These are phyloP conservation scores for Patella caerulea DNA, from an alignment of 2,888 invertebrate genomes.

Conservation along the genomic window DNA sequence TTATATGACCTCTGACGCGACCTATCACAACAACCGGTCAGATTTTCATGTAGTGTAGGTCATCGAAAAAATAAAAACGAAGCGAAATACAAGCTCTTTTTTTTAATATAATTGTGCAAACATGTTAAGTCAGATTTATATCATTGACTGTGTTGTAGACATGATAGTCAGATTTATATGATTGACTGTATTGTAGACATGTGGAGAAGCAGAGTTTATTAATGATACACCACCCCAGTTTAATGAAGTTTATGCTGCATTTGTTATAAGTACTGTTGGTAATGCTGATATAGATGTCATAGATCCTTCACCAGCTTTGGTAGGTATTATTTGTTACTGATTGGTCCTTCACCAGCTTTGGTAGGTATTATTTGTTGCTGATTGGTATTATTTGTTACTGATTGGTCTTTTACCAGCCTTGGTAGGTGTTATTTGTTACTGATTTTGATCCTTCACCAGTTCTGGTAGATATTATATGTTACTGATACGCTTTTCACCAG, in stretches of 20 bases:
- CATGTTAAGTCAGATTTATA: too few relatives aligned
- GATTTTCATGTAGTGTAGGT: too few relatives aligned
- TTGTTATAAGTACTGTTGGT: slow-evolving; percentile 78
- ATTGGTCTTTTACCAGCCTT: too few relatives aligned
- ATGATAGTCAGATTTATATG: slow-evolving; percentile 16
- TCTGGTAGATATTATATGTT: background rate
- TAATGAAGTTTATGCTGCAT: slow-evolving; percentile 81
- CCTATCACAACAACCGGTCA: too few relatives aligned
- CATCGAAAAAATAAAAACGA: too few relatives aligned
- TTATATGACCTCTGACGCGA: too few relatives aligned
- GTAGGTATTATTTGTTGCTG: background rate
- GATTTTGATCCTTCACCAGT: too few relatives aligned
- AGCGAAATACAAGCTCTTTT: too few relatives aligned
- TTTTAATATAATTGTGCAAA: too few relatives aligned
- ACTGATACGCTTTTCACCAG: slow-evolving; percentile 18
- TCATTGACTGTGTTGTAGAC: slow-evolving; percentile 41
- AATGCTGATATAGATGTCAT: slow-evolving; percentile 77
- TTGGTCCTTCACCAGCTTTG: slow-evolving; percentile 58
- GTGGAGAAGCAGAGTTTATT: slow-evolving; percentile 84
- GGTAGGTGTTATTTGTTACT: too few relatives aligned
- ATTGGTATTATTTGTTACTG: slow-evolving; percentile 58
- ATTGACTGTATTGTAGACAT: slow-evolving; percentile 43
- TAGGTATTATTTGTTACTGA: slow-evolving; percentile 63
- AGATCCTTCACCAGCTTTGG: slow-evolving; percentile 79
- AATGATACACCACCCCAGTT: slow-evolving; percentile 77